Evolutionary conservation across 1,140 invertebrate genomes (phyloP), one percentile per base, ranked within the genome.

Genomic region (Rhizoglyphus robini): DNA sequence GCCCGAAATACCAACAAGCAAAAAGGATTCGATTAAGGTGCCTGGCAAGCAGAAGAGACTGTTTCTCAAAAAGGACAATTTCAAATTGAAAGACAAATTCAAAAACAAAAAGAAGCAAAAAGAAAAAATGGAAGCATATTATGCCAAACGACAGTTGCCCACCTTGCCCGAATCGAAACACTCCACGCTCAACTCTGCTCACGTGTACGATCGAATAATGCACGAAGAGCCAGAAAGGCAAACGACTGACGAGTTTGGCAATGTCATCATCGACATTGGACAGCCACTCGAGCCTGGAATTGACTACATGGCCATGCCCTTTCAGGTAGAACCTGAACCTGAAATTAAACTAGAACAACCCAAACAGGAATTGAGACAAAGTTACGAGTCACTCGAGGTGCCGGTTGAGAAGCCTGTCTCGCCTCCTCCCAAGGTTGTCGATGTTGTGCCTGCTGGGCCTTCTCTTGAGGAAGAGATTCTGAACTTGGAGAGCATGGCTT

Each of bases 251-350:
- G 20, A 54, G 8, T 8, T 11, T 32, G 51, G 20, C 51, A 54
- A 54, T 54, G 51, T 54, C 15, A 15, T 54, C 23, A 25, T 54
- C 51, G 51, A 54, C 8, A 54, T 54, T 54, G 51, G 51, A 25
- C 23, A 54, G 23, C 51, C 51, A 54, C 20, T 54, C 8, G 51
- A 8, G 31, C 51, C 51, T 11, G 51, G 51, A 11, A 5, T 54
- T 32, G 51, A 54, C 51, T 54, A 54, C 20, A 11, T 20, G 15
- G 23, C 36, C 36, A 54, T 25, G 15, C 8, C 51, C 15, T 32
- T 32, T 32, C 51, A 32, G 51, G 23, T 11, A 32, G n/a, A 54
- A 32, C 8, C 20, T 32, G 51, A 54, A 32, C 15, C 23, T 11
- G 20, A 54, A 32, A 32, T 54, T 8, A 8, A 27, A 25, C 8